Evolutionary conservation across 2,113 vertebrate genomes (phyloP).

Genomic region (Tonatia bakeri): DNA sequence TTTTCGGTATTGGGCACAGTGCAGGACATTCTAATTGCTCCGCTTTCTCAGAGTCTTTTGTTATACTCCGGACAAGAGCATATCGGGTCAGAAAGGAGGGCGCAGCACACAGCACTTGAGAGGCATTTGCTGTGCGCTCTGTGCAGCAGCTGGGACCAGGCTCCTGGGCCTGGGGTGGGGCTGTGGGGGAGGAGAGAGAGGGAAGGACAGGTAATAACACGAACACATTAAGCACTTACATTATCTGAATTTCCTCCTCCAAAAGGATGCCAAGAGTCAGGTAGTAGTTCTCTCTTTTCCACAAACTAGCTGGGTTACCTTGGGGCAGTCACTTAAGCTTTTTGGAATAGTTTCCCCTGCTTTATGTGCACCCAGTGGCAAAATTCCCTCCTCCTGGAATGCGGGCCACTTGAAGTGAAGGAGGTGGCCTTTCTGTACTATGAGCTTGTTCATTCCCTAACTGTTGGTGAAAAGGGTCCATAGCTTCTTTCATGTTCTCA

Average conservation of each 20-base stretch:
- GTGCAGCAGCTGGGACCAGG: too few species aligned
- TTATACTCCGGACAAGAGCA: too few species aligned
- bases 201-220: not conserved
- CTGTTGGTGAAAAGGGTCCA: not conserved
- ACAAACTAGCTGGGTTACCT: not conserved
- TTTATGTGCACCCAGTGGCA: not conserved
- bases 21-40: not conserved
- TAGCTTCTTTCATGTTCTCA: not conserved
- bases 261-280: not conserved
- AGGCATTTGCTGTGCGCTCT: fast-evolving
- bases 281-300: not conserved
- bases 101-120: fast-evolving
- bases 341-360: not conserved
- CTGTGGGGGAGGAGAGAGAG: not conserved
- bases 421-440: not conserved
- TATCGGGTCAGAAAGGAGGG: not conserved
- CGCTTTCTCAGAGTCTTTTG: not conserved
- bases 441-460: not conserved
- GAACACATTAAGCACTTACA: not conserved
- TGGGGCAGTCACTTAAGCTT: not conserved
- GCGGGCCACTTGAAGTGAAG: not conserved
- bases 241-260: not conserved
- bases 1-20: not conserved
- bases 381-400: not conserved
- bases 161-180: fast-evolving